A percentile compares a stretch with the other conserved stretches of the same genome.
Evolutionary conservation across 2,113 vertebrate genomes (phyloP).

Genomic region (Willisornis vidua): DNA sequence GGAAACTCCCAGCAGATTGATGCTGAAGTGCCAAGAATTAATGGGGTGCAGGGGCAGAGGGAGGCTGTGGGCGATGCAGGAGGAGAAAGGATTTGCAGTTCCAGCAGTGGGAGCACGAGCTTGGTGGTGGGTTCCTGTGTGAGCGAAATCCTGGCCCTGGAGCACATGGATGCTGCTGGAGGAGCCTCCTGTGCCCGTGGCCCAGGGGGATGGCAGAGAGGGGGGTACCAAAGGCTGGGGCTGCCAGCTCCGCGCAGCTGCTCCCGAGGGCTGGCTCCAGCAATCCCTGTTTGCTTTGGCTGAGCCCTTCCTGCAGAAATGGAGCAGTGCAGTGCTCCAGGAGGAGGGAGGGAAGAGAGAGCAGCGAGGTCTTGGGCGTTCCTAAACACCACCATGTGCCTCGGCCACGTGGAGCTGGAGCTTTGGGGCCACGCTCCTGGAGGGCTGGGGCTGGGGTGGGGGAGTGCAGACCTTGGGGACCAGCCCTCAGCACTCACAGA

Average conservation of each 20-base stretch:
- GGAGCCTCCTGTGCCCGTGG: background rate
- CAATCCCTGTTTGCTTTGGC: constrained; percentile 68
- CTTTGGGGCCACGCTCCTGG: background rate
- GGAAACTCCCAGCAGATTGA: background rate
- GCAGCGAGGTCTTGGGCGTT: background rate
- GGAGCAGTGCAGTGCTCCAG: background rate
- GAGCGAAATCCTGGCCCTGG: background rate
- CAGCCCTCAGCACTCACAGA: background rate
- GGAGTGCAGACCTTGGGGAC: background rate
- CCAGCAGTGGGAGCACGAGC: background rate
- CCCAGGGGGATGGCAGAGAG: background rate
- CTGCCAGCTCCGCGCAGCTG: constrained; percentile 55
- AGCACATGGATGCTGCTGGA: rapidly evolving
- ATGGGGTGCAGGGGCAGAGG: background rate
- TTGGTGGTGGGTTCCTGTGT: background rate
- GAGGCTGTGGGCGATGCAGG: background rate
- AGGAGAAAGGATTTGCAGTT: background rate
- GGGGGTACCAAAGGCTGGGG: background rate
- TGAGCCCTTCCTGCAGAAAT: background rate
- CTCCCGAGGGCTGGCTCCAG: constrained; percentile 23
- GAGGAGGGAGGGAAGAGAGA: background rate
- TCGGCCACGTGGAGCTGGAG: background rate
- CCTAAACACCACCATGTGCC: background rate
- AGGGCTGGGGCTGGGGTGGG: background rate
- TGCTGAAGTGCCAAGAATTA: background rate